phyloP scores from a whole-genome alignment of 2,113 vertebrate species.

The Propithecus coquereli region DNA sequence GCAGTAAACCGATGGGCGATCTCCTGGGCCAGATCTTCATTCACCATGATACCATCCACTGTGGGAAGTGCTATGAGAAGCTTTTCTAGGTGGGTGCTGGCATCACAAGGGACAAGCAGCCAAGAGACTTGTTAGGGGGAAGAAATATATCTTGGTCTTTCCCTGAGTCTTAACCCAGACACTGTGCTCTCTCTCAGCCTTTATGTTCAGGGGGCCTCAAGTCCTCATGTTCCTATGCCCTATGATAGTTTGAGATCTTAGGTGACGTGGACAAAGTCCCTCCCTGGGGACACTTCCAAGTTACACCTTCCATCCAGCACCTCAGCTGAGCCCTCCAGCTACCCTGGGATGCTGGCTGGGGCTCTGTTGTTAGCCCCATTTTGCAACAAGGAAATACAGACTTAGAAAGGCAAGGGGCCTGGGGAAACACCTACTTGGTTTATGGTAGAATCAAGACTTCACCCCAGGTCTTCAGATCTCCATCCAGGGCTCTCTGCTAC shows the following conservation, averaged over 20 bases:
- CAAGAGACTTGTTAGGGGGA: background rate
- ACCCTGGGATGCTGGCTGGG: background rate
- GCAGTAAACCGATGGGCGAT: conserved; percentile 63
- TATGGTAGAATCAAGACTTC: background rate
- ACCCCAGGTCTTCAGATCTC: background rate
- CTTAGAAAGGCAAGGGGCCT: background rate
- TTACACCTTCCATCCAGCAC: background rate
- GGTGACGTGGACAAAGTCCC: background rate
- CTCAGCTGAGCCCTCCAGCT: background rate
- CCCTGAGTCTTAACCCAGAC: background rate
- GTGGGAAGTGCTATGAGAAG: conserved; percentile 67
- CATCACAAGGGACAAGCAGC: background rate
- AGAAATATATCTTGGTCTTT: background rate
- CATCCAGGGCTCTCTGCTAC: background rate
- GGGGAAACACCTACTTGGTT: background rate
- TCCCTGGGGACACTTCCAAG: background rate
- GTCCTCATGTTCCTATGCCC: background rate
- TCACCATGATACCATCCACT: conserved; percentile 66
- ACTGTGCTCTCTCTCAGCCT: background rate
- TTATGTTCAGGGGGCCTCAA: background rate
- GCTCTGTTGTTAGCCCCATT: background rate
- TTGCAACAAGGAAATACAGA: background rate
- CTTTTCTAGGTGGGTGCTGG: conserved; percentile 69
- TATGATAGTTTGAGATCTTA: background rate
- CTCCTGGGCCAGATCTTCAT: conserved; percentile 71